These are phyloP conservation scores for Turritopsis dohrnii DNA, from an alignment of 30 jellyfish, hydroid and myxozoan genomes.

Conservation along the genomic window DNA sequence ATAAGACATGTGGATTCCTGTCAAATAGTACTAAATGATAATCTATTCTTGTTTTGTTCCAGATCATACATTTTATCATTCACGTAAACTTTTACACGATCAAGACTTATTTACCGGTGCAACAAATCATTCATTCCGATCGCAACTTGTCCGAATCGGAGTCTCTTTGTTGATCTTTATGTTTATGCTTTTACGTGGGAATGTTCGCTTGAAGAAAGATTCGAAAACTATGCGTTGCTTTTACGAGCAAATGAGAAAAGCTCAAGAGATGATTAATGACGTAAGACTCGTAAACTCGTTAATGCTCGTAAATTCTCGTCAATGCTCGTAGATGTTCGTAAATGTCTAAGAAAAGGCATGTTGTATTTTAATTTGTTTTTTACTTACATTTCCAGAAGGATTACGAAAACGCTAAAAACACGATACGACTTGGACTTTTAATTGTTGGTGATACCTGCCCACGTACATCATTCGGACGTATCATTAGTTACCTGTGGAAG, in stretches of 20 bases:
- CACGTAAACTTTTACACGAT: conserved; percentile 24
- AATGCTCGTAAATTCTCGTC: no score
- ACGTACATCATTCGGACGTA: conserved; percentile 17
- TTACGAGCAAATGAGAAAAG: conserved; percentile 20
- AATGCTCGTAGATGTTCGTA: no score
- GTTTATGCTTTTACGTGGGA: conserved; percentile 35
- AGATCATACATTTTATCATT: conserved; percentile 15
- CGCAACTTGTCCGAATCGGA: conserved; percentile 16
- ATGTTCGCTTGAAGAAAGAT: conserved; percentile 15
- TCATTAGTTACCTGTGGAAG: conserved; percentile 35
- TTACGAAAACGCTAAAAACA: conserved; percentile 28
- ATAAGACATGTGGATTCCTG: no score
- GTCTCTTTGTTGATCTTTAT: conserved; percentile 29
- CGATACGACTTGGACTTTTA: conserved; percentile 27
- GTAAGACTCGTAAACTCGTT: not conserved
- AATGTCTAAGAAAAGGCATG: no score
- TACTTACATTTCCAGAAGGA: conserved; percentile 14
- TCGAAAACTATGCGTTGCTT: conserved; percentile 24
- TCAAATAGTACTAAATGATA: not conserved
- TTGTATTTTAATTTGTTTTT: no score
- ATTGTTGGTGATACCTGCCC: conserved; percentile 41
- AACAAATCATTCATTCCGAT: conserved; percentile 12
- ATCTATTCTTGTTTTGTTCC: not conserved
- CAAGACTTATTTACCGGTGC: conserved; percentile 2
- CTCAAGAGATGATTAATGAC: conserved; percentile 23